Evolutionary conservation across 2,113 vertebrate genomes (phyloP).

Genomic region (Gobio gobio): DNA sequence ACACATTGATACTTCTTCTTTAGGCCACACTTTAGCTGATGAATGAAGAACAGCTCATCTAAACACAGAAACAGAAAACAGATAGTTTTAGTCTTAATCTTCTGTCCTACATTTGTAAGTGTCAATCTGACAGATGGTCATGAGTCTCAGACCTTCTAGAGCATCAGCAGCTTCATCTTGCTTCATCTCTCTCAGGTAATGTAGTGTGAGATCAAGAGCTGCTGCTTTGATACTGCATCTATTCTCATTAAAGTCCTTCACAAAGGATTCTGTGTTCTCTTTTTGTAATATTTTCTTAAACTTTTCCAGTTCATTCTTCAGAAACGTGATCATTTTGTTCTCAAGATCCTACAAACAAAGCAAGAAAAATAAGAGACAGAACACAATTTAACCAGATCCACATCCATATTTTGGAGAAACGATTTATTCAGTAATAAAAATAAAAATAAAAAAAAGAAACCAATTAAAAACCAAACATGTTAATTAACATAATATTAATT

Average conservation of each 20-base stretch:
- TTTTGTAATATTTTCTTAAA: not conserved
- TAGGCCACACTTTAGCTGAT: not conserved
- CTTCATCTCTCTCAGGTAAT: not conserved
- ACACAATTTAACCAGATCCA: not conserved
- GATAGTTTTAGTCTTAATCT: not conserved
- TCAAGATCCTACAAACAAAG: not conserved
- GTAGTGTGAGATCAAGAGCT: not conserved
- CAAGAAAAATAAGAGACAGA: too few relatives aligned
- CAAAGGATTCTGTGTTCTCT: not conserved
- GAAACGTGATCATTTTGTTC: not conserved
- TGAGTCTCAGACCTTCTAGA: constrained; percentile 3
- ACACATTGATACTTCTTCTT: not conserved
- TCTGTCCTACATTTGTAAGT: not conserved
- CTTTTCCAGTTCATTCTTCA: not conserved
- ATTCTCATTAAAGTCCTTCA: constrained; percentile 9
- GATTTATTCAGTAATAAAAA: not conserved
- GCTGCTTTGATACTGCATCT: not conserved
- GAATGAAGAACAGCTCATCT: not conserved
- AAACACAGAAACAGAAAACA: not conserved
- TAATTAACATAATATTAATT: too few relatives aligned
- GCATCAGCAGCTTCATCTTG: not conserved
- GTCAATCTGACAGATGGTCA: not conserved
- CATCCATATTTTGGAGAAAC: not conserved
- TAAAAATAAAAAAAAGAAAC: too few relatives aligned
- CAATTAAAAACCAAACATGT: too few relatives aligned